Evolutionary conservation across 1,140 invertebrate species (phyloP).

Genomic region (Diuraphis noxia): DNA sequence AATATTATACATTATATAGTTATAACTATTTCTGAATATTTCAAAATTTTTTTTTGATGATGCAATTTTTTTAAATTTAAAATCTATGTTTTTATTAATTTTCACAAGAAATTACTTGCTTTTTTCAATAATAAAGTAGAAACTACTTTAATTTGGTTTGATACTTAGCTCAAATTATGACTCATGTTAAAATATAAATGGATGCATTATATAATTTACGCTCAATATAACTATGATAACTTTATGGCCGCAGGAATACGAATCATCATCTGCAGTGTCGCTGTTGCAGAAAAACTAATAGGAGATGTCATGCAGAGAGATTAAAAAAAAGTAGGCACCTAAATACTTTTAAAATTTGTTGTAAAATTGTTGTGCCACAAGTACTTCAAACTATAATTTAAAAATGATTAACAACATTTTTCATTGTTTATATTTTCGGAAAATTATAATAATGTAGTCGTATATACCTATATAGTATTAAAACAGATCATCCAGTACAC

Average conservation of each 20-base stretch:
- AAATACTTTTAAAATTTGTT: not conserved
- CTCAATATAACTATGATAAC: not conserved
- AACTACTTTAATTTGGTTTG: not conserved
- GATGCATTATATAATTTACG: not conserved
- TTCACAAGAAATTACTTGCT: not conserved
- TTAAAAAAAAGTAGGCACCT: not conserved
- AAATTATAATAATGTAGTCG: not conserved
- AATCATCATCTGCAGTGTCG: not conserved
- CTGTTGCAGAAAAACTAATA: not conserved
- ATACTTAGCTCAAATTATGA: not conserved
- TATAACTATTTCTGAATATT: not conserved
- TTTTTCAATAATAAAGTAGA: not conserved
- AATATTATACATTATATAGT: not conserved
- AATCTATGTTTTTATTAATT: not conserved
- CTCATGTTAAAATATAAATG: not conserved
- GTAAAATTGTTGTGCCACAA: not conserved
- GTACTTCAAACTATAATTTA: not conserved
- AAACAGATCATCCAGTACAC: not conserved
- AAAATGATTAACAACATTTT: not conserved
- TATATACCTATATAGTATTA: too few species aligned
- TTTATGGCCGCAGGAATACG: not conserved
- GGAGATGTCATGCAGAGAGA: not conserved
- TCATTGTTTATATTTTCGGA: too few species aligned
- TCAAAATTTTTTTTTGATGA: not conserved
- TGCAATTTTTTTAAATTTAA: not conserved